A percentile compares a stretch with the other conserved stretches of the same genome.
phyloP scores from a whole-genome alignment of 1,140 invertebrate species.

The Zaprionus ghesquierei region DNA sequence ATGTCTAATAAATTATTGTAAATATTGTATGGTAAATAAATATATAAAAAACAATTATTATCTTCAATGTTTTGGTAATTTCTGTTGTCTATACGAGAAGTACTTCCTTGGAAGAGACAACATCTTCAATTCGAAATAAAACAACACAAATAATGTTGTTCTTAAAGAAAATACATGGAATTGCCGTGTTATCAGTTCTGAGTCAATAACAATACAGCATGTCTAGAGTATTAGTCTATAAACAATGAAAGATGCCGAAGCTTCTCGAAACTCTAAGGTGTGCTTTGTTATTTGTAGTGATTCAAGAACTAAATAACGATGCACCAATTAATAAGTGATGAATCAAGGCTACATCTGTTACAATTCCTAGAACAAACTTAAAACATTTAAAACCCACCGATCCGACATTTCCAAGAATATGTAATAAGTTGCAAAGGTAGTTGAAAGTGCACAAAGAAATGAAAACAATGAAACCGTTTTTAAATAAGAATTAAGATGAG shows the following conservation, averaged over 20 bases:
- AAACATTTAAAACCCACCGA: too few species aligned
- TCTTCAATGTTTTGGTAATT: not conserved
- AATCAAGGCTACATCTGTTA: not conserved
- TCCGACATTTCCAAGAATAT: not conserved
- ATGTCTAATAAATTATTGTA: slow-evolving; percentile 65
- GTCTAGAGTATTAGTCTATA: not conserved
- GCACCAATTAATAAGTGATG: not conserved
- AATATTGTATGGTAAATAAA: slow-evolving; percentile 62
- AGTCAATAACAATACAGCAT: not conserved
- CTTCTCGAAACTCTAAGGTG: not conserved
- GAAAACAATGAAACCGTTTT: not conserved
- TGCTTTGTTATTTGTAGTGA: too few species aligned
- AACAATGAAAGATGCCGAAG: not conserved
- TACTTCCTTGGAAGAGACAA: not conserved
- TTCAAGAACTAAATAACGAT: not conserved
- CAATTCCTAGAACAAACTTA: too few species aligned
- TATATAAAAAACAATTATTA: slow-evolving; percentile 26
- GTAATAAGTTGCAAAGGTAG: too few species aligned
- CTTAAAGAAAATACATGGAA: not conserved
- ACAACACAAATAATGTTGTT: not conserved
- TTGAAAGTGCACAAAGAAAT: too few species aligned
- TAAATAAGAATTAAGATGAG: not conserved
- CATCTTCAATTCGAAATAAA: not conserved
- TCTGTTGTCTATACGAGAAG: not conserved
- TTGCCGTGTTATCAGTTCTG: not conserved